A percentile compares a stretch with the other conserved stretches of the same genome.
Conservation (phyloP, 1,140 invertebrate species). For the Drosophila equinoxialis region DNA sequence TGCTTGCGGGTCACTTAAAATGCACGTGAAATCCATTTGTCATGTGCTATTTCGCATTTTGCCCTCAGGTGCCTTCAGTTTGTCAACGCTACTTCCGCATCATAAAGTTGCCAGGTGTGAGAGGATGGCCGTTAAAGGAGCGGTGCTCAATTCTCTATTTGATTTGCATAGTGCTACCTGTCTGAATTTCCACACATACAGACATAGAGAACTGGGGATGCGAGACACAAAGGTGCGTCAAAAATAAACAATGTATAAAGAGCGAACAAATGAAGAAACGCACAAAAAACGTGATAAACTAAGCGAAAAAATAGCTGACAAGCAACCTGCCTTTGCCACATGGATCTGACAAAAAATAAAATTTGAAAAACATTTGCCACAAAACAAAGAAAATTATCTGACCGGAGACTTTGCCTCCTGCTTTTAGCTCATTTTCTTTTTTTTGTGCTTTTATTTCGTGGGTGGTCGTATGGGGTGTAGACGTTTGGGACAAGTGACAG, state of each 20-base stretch:
- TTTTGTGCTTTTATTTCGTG: background rate
- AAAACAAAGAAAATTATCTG: constrained; percentile 79
- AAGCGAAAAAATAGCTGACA: constrained; percentile 70
- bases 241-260: constrained; percentile 51
- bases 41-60: constrained; percentile 6
- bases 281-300: constrained; percentile 66
- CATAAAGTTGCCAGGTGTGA: background rate
- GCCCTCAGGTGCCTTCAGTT: constrained; percentile 32
- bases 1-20: constrained; percentile 27
- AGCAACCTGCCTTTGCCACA: constrained; percentile 19
- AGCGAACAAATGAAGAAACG: constrained; percentile 50
- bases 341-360: constrained; percentile 8
- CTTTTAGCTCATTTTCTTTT: background rate
- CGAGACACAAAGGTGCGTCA: constrained; percentile 26
- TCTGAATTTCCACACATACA: constrained; percentile 36
- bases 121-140: background rate
- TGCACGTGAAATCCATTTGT: constrained; percentile 68
- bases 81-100: constrained; percentile 42
- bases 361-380: constrained; percentile 65
- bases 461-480: constrained; percentile 19
- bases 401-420: constrained; percentile 45
- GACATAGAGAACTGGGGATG: background rate
- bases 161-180: constrained; percentile 79
- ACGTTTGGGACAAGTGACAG: constrained; percentile 70
- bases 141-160: constrained; percentile 52